These are phyloP conservation scores for Morus bassanus DNA, from an alignment of 2,797 vertebrate species.

Conservation along the genomic window DNA sequence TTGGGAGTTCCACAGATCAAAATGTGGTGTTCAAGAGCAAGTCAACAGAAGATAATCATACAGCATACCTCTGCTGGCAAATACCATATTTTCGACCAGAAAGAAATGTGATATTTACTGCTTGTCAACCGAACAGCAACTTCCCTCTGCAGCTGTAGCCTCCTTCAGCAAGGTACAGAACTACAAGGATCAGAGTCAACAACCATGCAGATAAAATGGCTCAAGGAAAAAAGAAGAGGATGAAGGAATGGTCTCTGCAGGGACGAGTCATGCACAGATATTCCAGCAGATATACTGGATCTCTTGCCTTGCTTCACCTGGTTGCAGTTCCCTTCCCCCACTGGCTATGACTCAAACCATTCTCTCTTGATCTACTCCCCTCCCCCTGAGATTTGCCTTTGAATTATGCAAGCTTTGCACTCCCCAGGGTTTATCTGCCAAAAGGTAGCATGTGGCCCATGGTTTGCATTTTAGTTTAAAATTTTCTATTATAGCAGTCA, in stretches of 20 bases:
- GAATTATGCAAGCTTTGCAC: constrained; percentile 58
- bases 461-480: constrained; percentile 62
- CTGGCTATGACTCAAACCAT: not conserved
- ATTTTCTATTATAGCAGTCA: constrained; percentile 59
- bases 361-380: constrained; percentile 24
- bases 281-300: not conserved
- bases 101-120: not conserved
- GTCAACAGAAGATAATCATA: not conserved
- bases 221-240: not conserved
- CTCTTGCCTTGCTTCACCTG: not conserved
- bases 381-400: constrained; percentile 40
- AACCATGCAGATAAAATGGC: not conserved
- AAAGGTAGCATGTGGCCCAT: constrained; percentile 65
- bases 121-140: not conserved
- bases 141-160: not conserved
- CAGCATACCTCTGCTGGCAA: not conserved
- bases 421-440: constrained; percentile 62
- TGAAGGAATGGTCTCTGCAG: not conserved
- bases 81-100: not conserved
- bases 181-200: not conserved
- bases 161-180: not conserved
- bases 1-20: not conserved
- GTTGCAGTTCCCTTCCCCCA: constrained; percentile 31
- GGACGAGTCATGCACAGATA: not conserved
- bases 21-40: not conserved